phyloP scores from a whole-genome alignment of 2,797 vertebrate species.

The Eurystomus glaucurus region DNA sequence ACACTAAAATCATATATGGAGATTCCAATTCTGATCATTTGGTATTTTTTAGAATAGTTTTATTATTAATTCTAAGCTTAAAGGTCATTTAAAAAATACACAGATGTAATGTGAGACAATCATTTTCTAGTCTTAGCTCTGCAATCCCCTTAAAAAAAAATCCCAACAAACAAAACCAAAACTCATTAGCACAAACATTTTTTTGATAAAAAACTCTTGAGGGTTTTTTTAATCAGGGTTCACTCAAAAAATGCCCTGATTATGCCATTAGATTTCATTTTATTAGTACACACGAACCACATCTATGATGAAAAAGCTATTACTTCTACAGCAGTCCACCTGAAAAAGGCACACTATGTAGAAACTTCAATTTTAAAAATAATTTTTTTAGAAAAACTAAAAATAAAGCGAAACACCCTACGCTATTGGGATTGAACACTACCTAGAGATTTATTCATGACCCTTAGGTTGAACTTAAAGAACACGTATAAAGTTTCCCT shows the following conservation, averaged over 20 bases:
- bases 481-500: background rate
- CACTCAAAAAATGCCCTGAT: background rate
- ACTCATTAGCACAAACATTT: background rate
- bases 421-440: background rate
- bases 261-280: background rate
- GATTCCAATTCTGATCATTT: background rate
- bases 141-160: background rate
- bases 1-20: background rate
- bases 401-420: background rate
- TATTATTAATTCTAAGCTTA: background rate
- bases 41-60: background rate
- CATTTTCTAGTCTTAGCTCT: background rate
- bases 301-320: background rate
- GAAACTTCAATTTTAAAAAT: background rate
- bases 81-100: background rate
- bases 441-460: background rate
- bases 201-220: background rate
- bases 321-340: background rate
- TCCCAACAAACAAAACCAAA: background rate
- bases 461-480: background rate
- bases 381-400: background rate
- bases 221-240: background rate
- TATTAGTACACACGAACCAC: background rate
- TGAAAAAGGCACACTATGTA: background rate
- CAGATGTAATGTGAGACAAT: background rate